Percentiles rank a stretch among this genome's conserved stretches.
phyloP scores from a whole-genome alignment of 2,888 invertebrate species.

The Cryptosula pallasiana region DNA sequence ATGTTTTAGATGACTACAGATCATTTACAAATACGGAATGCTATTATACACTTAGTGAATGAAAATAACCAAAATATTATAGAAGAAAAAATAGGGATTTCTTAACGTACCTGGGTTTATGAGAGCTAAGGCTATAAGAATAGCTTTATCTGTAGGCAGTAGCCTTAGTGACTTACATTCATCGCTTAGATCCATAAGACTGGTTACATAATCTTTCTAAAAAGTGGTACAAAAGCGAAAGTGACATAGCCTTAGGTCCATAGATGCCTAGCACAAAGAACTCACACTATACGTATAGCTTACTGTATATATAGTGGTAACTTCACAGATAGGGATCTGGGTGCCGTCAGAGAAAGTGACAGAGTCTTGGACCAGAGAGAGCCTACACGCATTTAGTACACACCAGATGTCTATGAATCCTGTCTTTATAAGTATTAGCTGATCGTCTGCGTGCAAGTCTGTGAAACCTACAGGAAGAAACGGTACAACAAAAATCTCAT shows the following conservation, averaged over 20 bases:
- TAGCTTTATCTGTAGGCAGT: slow-evolving; percentile 1
- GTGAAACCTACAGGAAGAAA: background rate
- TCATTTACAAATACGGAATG: too few species aligned
- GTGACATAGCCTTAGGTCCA: background rate
- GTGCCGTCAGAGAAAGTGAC: slow-evolving; percentile 11
- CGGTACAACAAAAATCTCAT: too few species aligned
- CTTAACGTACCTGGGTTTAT: background rate
- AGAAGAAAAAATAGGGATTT: background rate
- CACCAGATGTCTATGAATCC: slow-evolving; percentile 8
- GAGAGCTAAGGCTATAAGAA: background rate
- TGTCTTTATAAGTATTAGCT: slow-evolving; percentile 6
- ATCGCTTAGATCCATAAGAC: slow-evolving; percentile 12
- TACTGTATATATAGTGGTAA: slow-evolving; percentile 10
- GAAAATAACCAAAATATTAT: too few species aligned
- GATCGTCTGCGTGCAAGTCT: background rate
- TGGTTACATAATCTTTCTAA: slow-evolving; percentile 18
- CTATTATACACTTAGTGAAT: too few species aligned
- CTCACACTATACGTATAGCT: background rate
- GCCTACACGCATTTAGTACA: background rate
- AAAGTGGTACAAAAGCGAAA: background rate
- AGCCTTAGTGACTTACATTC: background rate
- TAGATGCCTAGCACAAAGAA: background rate
- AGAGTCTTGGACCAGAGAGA: background rate
- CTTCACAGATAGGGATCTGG: slow-evolving; percentile 9
- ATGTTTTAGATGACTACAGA: too few species aligned